Evolutionary conservation across 2,888 invertebrate genomes (phyloP).

Genomic region (Nymphalis c-album): DNA sequence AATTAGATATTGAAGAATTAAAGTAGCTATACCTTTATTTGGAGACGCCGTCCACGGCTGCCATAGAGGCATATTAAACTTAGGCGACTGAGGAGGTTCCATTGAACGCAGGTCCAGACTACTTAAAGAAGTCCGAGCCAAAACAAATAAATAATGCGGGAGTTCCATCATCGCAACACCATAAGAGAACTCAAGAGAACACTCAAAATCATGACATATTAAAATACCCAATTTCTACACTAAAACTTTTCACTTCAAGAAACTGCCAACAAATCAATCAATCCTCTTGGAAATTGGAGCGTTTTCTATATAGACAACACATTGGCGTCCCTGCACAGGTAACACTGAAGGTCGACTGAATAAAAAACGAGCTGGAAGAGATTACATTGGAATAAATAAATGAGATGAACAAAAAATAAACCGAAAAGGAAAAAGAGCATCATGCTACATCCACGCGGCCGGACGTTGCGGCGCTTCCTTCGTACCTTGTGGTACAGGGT

Average conservation of each 20-base stretch:
- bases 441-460: constrained; percentile 80
- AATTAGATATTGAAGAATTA: neutral
- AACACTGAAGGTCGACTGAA: constrained; percentile 81
- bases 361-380: constrained; percentile 81
- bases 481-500: constrained; percentile 70
- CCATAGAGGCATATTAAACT: constrained; percentile 77
- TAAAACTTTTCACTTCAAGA: constrained; percentile 12
- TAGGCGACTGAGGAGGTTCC: constrained; percentile 79
- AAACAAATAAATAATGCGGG: constrained; percentile 68
- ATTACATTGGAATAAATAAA: constrained; percentile 83
- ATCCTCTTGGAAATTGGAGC: constrained; percentile 50
- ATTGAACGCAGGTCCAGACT: constrained; percentile 63
- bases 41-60: constrained; percentile 75
- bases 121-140: constrained; percentile 68
- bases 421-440: constrained; percentile 77
- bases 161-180: constrained; percentile 74
- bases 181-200: constrained; percentile 34
- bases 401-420: constrained; percentile 81
- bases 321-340: constrained; percentile 78
- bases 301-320: constrained; percentile 54
- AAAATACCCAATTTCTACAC: constrained; percentile 14
- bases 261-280: neutral
- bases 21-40: constrained; percentile 61
- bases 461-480: constrained; percentile 82
- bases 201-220: constrained; percentile 31